Percentiles rank a stretch among this genome's conserved stretches.
phyloP scores from a whole-genome alignment of 2,113 vertebrate genomes.

The Nothocercus nigrocapillus region DNA sequence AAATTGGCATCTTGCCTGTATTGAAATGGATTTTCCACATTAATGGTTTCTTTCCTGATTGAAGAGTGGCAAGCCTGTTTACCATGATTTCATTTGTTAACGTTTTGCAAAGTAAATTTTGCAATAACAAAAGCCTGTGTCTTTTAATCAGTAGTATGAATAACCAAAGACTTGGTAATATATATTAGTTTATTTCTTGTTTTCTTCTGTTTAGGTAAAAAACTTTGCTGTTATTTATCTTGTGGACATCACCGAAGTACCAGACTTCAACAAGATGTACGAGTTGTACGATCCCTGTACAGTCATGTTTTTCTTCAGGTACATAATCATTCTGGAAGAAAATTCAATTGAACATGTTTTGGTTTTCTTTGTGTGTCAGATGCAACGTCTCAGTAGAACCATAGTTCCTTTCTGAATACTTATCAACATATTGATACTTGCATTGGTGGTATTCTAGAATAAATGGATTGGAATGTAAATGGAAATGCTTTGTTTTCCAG shows the following conservation, averaged over 20 bases:
- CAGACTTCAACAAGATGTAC: conserved; percentile 99
- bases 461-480: not conserved
- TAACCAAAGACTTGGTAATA: not conserved
- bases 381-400: not conserved
- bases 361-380: not conserved
- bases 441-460: not conserved
- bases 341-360: not conserved
- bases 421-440: not conserved
- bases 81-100: not conserved
- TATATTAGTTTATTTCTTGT: not conserved
- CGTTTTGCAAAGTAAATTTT: not conserved
- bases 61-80: not conserved
- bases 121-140: not conserved
- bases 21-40: not conserved
- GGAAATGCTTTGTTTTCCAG: not conserved
- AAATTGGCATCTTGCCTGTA: not conserved
- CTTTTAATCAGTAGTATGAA: not conserved
- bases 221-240: conserved; percentile 99
- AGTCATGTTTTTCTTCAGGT: conserved; percentile 99
- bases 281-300: conserved; percentile 98
- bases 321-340: not conserved
- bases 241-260: conserved; percentile 98
- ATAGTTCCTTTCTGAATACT: not conserved
- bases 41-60: not conserved
- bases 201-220: conserved; percentile 86